Percentiles rank a stretch among this genome's conserved stretches.
Evolutionary conservation across 2,113 vertebrate species (phyloP).

Genomic region (Cettia cetti): DNA sequence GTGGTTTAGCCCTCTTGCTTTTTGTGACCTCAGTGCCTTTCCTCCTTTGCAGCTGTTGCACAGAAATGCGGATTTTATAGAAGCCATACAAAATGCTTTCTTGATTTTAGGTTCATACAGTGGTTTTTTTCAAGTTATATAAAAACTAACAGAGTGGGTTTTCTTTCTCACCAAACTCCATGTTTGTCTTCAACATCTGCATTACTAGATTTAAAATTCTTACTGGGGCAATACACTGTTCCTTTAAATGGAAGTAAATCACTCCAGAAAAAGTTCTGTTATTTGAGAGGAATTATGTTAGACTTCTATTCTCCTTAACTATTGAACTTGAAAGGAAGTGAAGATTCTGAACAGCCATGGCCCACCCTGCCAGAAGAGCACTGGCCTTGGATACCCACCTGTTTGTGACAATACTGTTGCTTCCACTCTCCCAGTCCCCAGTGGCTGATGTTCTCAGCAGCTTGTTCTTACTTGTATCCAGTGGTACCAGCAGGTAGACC

Average conservation of each 20-base stretch:
- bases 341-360: not conserved
- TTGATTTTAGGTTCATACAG: not conserved
- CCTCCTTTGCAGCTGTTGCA: not conserved
- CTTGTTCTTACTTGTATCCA: slow-evolving; percentile 96
- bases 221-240: not conserved
- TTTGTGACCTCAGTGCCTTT: not conserved
- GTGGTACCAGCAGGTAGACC: slow-evolving; percentile 94
- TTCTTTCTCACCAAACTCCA: not conserved
- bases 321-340: not conserved
- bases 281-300: not conserved
- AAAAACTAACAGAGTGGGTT: not conserved
- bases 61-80: not conserved
- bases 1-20: not conserved
- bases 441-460: slow-evolving; percentile 82
- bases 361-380: not conserved
- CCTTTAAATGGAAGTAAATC: not conserved
- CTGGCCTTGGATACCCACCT: slow-evolving; percentile 66
- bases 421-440: slow-evolving; percentile 96
- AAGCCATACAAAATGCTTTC: not conserved
- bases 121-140: not conserved
- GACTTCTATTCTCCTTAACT: not conserved
- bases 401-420: slow-evolving; percentile 97
- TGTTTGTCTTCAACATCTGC: not conserved
- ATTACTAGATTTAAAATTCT: not conserved
- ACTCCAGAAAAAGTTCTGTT: not conserved